Evolutionary conservation across 2,113 vertebrate genomes (phyloP).

Genomic region (Xenotilapia flavipinnis): DNA sequence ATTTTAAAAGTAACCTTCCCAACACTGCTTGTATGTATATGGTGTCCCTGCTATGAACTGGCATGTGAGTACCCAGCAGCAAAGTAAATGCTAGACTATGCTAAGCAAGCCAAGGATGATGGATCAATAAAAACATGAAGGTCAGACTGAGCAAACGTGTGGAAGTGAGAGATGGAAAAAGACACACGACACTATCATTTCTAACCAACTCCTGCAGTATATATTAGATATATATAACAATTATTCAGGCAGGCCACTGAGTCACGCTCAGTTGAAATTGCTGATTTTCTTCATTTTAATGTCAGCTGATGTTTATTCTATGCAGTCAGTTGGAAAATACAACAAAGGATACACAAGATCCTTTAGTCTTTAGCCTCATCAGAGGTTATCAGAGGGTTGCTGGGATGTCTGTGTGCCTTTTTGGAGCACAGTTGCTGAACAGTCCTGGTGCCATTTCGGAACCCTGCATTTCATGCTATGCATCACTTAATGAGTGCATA

Average conservation of each 20-base stretch:
- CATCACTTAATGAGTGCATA: not conserved
- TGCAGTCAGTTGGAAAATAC: not conserved
- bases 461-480: not conserved
- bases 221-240: not conserved
- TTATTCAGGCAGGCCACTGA: not conserved
- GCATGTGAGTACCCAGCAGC: not conserved
- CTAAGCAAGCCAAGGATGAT: not conserved
- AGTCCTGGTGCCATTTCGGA: not conserved
- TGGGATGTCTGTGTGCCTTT: not conserved
- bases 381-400: not conserved
- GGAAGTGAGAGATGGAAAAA: not conserved
- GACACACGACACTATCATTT: not conserved
- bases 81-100: not conserved
- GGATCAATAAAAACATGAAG: not conserved
- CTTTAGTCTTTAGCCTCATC: not conserved
- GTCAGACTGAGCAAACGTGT: not conserved
- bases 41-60: not conserved
- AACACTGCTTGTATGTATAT: not conserved
- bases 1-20: no score
- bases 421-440: not conserved
- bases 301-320: not conserved
- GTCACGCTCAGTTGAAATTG: not conserved
- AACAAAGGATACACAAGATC: not conserved
- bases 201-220: not conserved
- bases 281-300: not conserved